These are phyloP conservation scores for Drosophila paranaensis DNA, from an alignment of 2,888 invertebrate genomes.

Conservation along the genomic window DNA sequence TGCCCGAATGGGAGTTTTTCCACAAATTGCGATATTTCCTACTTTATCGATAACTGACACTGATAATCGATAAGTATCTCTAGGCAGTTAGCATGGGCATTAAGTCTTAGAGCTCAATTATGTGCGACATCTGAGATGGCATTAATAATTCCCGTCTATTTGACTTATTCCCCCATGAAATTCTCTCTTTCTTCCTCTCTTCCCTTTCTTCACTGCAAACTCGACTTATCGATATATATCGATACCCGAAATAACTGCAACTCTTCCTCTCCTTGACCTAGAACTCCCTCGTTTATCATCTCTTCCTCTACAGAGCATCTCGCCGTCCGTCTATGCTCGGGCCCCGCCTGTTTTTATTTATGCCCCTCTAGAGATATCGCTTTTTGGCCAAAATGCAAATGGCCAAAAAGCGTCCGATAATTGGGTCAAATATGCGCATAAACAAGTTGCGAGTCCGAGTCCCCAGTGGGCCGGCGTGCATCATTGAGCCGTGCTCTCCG, in stretches of 20 bases:
- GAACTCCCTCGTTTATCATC: background rate
- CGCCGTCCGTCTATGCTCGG: background rate
- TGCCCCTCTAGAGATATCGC: conserved; percentile 42
- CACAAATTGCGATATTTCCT: background rate
- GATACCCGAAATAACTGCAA: background rate
- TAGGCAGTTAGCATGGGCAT: no score
- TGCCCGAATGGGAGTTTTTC: background rate
- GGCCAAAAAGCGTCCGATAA: conserved; percentile 54
- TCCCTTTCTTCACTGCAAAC: background rate
- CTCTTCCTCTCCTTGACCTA: background rate
- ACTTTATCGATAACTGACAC: background rate
- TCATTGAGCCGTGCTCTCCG: background rate
- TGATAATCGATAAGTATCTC: background rate
- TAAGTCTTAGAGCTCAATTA: no score
- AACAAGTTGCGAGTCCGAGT: conserved; percentile 52
- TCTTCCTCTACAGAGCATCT: background rate
- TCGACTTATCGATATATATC: background rate
- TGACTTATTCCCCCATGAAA: no score
- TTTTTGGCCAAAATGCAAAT: conserved; percentile 70
- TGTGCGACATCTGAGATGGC: no score
- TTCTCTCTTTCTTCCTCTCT: background rate
- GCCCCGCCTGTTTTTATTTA: conserved; percentile 55
- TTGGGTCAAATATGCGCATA: conserved; percentile 79
- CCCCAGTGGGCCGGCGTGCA: background rate
- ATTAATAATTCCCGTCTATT: no score